Conservation (phyloP, 2,888 invertebrate genomes). For the Perizoma flavofasciatum region DNA sequence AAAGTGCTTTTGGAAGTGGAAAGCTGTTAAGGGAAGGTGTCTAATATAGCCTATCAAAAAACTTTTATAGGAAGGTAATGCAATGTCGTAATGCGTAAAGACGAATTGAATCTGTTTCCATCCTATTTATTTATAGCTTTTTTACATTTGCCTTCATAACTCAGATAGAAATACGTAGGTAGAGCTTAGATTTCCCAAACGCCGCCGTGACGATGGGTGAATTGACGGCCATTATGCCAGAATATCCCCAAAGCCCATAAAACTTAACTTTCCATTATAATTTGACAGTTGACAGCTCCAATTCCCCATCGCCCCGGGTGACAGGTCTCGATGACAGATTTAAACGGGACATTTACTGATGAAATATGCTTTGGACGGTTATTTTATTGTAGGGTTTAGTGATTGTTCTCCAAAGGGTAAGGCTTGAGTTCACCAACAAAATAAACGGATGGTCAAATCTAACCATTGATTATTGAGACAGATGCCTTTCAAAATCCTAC, state of each 20-base stretch:
- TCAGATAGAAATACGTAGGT: no score
- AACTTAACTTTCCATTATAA: constrained; percentile 20
- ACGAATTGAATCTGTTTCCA: no score
- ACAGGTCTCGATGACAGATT: constrained; percentile 23
- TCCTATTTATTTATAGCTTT: no score
- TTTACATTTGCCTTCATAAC: no score
- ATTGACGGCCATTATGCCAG: constrained; percentile 16
- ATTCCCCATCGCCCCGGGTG: constrained; percentile 21
- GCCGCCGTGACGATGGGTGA: constrained; percentile 27
- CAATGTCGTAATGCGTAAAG: no score
- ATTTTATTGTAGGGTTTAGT: constrained; percentile 17
- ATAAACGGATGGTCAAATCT: not conserved
- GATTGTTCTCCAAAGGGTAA: constrained; percentile 2
- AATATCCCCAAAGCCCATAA: constrained; percentile 6
- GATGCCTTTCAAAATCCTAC: no score
- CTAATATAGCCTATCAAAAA: no score
- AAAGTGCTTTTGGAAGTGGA: no score
- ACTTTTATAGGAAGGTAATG: no score
- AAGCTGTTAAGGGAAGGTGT: no score
- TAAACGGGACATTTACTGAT: constrained; percentile 15
- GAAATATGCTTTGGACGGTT: constrained; percentile 10
- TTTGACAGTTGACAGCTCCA: constrained; percentile 29
- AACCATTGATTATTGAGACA: no score
- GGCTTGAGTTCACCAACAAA: not conserved
- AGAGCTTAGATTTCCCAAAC: not conserved